Evolutionary conservation across 2,888 invertebrate genomes (phyloP).

Genomic region (Cantharis rustica): DNA sequence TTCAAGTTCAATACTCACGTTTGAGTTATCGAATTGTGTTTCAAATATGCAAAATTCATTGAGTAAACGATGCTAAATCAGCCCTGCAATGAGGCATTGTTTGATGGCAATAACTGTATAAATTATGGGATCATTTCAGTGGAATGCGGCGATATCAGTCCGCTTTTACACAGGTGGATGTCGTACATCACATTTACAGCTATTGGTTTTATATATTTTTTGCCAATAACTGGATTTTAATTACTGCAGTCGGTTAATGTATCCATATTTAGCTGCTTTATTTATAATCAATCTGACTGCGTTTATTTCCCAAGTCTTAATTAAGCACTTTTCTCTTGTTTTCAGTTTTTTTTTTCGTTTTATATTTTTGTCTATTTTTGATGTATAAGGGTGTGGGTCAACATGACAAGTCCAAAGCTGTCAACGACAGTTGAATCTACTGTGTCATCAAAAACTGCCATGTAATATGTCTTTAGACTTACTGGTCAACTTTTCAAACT

Average conservation of each 20-base stretch:
- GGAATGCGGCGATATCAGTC: constrained; percentile 47
- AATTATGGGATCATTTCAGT: constrained; percentile 50
- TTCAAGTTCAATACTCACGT: not conserved
- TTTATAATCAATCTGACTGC: not conserved
- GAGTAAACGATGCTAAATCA: constrained; percentile 50
- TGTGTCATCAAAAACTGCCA: constrained; percentile 41
- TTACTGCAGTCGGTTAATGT: constrained; percentile 22
- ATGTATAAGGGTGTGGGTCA: constrained; percentile 24
- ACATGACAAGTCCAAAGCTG: constrained; percentile 45
- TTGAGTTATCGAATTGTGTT: constrained; percentile 4
- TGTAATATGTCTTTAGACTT: constrained; percentile 37
- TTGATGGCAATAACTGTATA: constrained; percentile 50
- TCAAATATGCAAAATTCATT: constrained; percentile 37
- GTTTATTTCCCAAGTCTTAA: not conserved
- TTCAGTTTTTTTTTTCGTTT: constrained; percentile 9
- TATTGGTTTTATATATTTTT: constrained; percentile 32
- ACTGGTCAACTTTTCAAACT: constrained; percentile 14
- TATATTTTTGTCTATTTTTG: constrained; percentile 27
- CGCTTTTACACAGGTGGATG: constrained; percentile 47
- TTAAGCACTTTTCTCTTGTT: not conserved
- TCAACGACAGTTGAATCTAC: constrained; percentile 45
- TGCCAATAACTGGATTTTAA: constrained; percentile 27
- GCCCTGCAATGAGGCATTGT: constrained; percentile 51
- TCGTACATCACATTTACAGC: constrained; percentile 44
- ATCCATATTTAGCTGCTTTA: constrained; percentile 4